phyloP scores from a whole-genome alignment of 2,113 vertebrate species.

The Alexandromys fortis region DNA sequence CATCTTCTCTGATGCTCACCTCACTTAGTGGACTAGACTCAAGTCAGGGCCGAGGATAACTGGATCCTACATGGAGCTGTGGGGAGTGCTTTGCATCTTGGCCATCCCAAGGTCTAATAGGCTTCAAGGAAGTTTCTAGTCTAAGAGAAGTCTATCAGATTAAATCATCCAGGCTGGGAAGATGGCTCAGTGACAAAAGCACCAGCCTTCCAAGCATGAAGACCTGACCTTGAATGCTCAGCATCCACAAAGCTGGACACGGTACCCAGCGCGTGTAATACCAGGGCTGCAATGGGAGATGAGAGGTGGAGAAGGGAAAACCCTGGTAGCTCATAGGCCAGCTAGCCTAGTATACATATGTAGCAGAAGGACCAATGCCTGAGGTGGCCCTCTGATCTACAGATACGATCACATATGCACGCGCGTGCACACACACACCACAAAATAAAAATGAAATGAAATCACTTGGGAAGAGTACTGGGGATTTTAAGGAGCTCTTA shows the following conservation, averaged over 20 bases:
- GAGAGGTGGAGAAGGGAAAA: background rate
- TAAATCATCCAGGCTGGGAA: background rate
- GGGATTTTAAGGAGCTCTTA: background rate
- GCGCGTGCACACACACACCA: background rate
- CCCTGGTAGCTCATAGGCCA: background rate
- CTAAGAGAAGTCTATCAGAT: background rate
- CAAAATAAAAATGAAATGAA: background rate
- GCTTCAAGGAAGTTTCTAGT: constrained; percentile 10
- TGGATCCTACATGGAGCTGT: background rate
- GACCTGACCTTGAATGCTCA: background rate
- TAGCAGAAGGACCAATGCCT: background rate
- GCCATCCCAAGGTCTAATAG: background rate
- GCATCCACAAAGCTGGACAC: background rate
- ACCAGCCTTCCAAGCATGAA: background rate
- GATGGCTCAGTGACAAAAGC: no score
- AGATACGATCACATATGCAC: no score
- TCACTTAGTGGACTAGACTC: background rate
- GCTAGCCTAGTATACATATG: background rate
- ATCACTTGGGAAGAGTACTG: background rate
- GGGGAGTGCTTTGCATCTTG: background rate
- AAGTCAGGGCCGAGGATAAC: background rate
- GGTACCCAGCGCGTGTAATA: background rate
- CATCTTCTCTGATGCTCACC: rapidly evolving
- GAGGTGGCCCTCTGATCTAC: background rate
- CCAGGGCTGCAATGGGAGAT: background rate